phyloP scores from a whole-genome alignment of 2,888 invertebrate genomes.

The Sphaeridia pumilis region DNA sequence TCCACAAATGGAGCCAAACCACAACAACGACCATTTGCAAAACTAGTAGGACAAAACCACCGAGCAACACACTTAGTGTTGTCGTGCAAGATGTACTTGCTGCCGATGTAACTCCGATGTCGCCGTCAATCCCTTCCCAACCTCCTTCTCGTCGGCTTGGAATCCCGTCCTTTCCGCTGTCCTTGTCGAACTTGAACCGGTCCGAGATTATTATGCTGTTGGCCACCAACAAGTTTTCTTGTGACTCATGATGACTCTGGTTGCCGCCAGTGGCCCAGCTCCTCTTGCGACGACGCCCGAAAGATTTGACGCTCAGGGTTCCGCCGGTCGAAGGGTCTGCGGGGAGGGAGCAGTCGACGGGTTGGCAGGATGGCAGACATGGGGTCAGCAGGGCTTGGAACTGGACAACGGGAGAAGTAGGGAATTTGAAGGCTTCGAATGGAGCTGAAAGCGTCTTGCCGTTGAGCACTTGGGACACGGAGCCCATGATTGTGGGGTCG shows the following conservation, averaged over 20 bases:
- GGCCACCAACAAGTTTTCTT: conserved; percentile 34
- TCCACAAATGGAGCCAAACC: conserved; percentile 80
- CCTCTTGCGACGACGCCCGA: conserved; percentile 32
- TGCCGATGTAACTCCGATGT: conserved; percentile 12
- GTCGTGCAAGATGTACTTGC: conserved; percentile 52
- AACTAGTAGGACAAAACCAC: conserved; percentile 70
- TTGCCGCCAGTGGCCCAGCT: conserved; percentile 16
- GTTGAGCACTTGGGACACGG: conserved; percentile 44
- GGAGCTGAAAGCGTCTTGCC: conserved; percentile 38
- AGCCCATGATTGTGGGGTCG: conserved; percentile 44
- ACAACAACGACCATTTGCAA: conserved; percentile 76
- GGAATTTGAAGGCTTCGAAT: conserved; percentile 42
- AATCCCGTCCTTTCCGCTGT: conserved; percentile 11
- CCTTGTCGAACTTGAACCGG: conserved; percentile 35
- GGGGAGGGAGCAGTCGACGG: conserved; percentile 38
- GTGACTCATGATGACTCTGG: conserved; percentile 4
- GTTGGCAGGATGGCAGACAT: conserved; percentile 39
- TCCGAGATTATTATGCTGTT: conserved; percentile 38
- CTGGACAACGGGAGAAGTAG: conserved; percentile 41
- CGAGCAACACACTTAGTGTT: conserved; percentile 66
- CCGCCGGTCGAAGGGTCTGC: conserved; percentile 38
- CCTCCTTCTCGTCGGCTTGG: conserved; percentile 3
- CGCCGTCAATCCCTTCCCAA: conserved; percentile 18
- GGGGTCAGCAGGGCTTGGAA: conserved; percentile 41
- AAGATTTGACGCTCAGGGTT: conserved; percentile 37